Evolutionary conservation across 2,113 vertebrate species (phyloP).

Genomic region (Carassius carassius): DNA sequence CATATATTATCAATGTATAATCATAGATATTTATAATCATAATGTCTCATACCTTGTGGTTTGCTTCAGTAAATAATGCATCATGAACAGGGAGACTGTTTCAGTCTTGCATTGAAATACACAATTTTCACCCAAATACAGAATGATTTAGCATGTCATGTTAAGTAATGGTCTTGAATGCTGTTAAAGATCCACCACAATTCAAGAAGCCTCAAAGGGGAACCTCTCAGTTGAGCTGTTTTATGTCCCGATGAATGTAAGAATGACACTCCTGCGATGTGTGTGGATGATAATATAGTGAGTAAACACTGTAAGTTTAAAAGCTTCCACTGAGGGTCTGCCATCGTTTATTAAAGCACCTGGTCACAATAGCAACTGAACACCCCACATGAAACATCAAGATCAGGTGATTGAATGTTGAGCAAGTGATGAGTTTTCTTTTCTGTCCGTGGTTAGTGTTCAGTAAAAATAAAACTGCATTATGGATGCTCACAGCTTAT

Average conservation of each 20-base stretch:
- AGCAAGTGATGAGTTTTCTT: background rate
- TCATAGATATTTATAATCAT: background rate
- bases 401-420: background rate
- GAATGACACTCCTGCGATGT: background rate
- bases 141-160: background rate
- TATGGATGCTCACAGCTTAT: background rate
- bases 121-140: background rate
- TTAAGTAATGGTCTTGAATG: background rate
- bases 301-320: background rate
- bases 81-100: constrained; percentile 9
- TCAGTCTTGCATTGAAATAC: background rate
- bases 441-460: background rate
- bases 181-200: background rate
- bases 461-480: background rate
- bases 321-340: background rate
- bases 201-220: background rate
- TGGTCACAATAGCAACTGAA: background rate
- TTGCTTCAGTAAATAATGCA: background rate
- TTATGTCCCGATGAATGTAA: background rate
- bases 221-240: background rate
- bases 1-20: background rate
- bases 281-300: background rate
- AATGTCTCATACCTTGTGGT: no score
- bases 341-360: background rate
- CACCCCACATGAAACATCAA: constrained; percentile 4